A percentile compares a stretch with the other conserved stretches of the same genome.
phyloP scores from a whole-genome alignment of 2,888 invertebrate species.

The Pachycephus smyrnensis region DNA sequence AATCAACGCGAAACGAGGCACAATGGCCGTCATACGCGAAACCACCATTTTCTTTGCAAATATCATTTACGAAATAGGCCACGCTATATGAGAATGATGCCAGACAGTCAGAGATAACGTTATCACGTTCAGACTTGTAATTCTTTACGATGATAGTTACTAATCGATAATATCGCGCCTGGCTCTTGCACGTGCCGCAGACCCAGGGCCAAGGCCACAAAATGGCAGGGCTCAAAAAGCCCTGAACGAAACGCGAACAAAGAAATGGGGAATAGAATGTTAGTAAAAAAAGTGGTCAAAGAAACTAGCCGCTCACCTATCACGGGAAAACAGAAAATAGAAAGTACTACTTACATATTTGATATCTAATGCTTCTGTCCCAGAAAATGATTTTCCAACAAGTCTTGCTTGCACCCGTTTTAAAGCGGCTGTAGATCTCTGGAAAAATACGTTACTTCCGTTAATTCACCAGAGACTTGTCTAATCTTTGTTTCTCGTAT shows the following conservation, averaged over 20 bases:
- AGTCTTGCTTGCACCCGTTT: constrained; percentile 1
- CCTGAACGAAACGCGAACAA: not conserved
- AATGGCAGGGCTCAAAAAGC: not conserved
- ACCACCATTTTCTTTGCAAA: not conserved
- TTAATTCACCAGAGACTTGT: not conserved
- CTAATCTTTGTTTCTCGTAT: not conserved
- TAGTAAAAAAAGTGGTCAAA: not conserved
- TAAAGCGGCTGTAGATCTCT: constrained; percentile 47
- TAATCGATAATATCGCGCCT: constrained; percentile 38
- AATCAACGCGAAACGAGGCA: not conserved
- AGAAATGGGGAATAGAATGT: not conserved
- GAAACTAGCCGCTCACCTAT: not conserved
- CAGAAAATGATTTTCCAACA: constrained; percentile 29
- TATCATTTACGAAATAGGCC: not conserved
- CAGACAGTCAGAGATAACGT: not conserved
- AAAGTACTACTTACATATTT: constrained; percentile 51
- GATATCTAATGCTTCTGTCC: constrained; percentile 41
- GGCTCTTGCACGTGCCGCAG: constrained; percentile 35
- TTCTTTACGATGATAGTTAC: constrained; percentile 18
- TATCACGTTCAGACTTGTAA: constrained; percentile 12
- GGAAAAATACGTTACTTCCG: constrained; percentile 26
- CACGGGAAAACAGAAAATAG: not conserved
- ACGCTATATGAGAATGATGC: not conserved
- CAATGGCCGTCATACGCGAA: not conserved
- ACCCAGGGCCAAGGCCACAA: constrained; percentile 26